Conservation (phyloP, 1,140 invertebrate species). For the Drosophila punjabiensis region DNA sequence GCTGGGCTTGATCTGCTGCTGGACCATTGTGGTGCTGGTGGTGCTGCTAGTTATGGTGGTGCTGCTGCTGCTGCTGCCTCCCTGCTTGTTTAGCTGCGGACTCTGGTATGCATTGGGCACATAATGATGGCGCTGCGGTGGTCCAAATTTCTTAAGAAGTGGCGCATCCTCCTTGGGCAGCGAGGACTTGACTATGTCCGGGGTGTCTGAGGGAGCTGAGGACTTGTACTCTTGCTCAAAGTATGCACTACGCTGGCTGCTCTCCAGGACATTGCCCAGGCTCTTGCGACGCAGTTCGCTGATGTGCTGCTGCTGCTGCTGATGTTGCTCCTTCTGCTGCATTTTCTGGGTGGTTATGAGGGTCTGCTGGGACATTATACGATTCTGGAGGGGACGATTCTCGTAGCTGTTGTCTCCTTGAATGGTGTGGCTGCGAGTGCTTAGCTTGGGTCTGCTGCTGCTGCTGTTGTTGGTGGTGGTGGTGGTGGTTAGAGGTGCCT, state of each 20-base stretch:
- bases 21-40: constrained; percentile 29
- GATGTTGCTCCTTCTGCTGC: constrained; percentile 26
- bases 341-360: constrained; percentile 23
- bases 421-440: constrained; percentile 61
- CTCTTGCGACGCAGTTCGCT: constrained; percentile 72
- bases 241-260: constrained; percentile 40
- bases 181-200: constrained; percentile 82
- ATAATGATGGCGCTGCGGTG: constrained; percentile 80
- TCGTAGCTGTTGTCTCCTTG: constrained; percentile 33
- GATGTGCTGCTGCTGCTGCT: constrained; percentile 36
- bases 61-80: not conserved
- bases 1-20: constrained; percentile 54
- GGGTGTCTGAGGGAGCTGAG: constrained; percentile 76
- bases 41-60: constrained; percentile 14
- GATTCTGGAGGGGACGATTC: constrained; percentile 43
- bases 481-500: not conserved
- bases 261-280: constrained; percentile 67
- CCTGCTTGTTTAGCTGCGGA: constrained; percentile 60
- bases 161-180: constrained; percentile 80
- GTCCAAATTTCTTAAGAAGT: constrained; percentile 80
- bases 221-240: constrained; percentile 74
- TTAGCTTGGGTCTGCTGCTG: constrained; percentile 34
- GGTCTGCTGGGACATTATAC: constrained; percentile 64
- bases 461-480: not conserved
- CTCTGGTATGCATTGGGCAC: constrained; percentile 81